phyloP scores from a whole-genome alignment of 2,888 invertebrate species.

The Pristionchus exspectatus region DNA sequence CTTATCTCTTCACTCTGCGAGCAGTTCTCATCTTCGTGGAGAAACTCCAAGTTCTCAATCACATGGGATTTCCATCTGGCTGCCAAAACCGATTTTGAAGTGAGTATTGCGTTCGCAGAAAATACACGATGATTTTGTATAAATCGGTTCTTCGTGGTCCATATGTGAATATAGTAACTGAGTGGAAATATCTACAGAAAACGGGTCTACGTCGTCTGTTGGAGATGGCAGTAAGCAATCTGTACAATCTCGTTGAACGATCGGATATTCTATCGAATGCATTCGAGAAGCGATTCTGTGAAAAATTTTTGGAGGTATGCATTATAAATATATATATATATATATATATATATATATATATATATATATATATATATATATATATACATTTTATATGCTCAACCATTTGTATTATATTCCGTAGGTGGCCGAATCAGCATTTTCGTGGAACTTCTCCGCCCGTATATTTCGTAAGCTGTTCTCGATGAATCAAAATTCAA shows the following conservation, averaged over 20 bases:
- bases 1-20: conserved; percentile 89
- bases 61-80: conserved; percentile 91
- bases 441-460: conserved; percentile 87
- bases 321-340: no score
- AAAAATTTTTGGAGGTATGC: conserved; percentile 65
- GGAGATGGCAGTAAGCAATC: conserved; percentile 85
- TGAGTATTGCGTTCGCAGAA: conserved; percentile 66
- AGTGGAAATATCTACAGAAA: conserved; percentile 56
- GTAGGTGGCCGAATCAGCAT: conserved; percentile 87
- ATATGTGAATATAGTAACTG: neutral
- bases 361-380: no score
- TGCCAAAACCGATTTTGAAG: conserved; percentile 90
- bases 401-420: neutral
- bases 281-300: conserved; percentile 63
- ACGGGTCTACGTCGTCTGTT: conserved; percentile 89
- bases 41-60: conserved; percentile 90
- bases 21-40: conserved; percentile 90
- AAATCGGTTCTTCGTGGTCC: neutral
- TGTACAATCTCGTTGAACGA: conserved; percentile 79
- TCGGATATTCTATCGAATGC: conserved; percentile 64
- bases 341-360: no score
- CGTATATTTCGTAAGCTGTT: conserved; percentile 66
- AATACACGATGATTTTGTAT: neutral
- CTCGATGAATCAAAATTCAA: conserved; percentile 73
- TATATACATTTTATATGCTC: no score